Evolutionary conservation across 2,113 vertebrate species (phyloP), one percentile per base, ranked within the genome.

Genomic region (Mesitornis unicolor): DNA sequence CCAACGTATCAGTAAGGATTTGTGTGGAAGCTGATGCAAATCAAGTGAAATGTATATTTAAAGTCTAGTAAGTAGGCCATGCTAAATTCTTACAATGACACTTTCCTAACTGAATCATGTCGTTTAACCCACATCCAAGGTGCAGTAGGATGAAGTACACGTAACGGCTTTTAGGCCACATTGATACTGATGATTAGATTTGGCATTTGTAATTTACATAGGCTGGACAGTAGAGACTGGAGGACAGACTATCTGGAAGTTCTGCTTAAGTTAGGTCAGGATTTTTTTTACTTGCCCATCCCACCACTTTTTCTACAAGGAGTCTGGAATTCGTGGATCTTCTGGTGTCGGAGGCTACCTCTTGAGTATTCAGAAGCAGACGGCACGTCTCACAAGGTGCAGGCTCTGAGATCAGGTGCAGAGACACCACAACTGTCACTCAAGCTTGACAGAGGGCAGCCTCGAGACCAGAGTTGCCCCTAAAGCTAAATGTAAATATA

Each of bases 1-100:
- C 33, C 16, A 43, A 5, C 0, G 0, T 22, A 21, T 26, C 20
- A 5, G 38, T 29, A 18, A 35, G 38, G 50, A 28, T 48, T 65
- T 78, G 11, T 35, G 28, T 77, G 40, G 53, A 77, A 93, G 38
- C 25, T 43, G 45, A 29, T 60, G 51, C 26, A 76, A 61, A 73
- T 35, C 21, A 20, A 19, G 25, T 85, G 38, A 91, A 81, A 21
- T 7, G 33, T 13, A 1, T 64, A 68, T 60, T 54, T 71, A 13
- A 79, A 73, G 18, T 61, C 47, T 17, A 75, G 22, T 75, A 84
- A 63, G 51, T 28, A 24, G n/a, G 33, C 47, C 40, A 14, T 16
- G 16, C 36, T 69, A 24, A 73, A 43, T 67, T 64, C 51, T 57
- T 40, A 29, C 1, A 2, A 9, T 71, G 28, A 25, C 31, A 38